Evolutionary conservation across 2,113 vertebrate genomes (phyloP).

Genomic region (Pomatostomus ruficeps): DNA sequence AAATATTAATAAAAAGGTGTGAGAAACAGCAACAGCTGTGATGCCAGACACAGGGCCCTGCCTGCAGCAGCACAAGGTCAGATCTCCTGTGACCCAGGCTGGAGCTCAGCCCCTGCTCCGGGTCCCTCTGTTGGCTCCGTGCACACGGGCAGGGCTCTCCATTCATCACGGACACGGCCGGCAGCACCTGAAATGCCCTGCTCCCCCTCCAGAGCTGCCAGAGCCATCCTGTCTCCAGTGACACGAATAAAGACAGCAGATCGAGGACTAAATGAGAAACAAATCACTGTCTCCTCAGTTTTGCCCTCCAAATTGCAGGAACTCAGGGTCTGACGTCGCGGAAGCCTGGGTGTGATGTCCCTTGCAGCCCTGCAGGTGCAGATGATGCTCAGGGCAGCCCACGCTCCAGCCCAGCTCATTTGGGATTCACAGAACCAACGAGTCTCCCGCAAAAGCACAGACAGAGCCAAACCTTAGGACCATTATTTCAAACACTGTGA

Average conservation of each 20-base stretch:
- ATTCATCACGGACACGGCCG: not conserved
- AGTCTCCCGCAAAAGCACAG: not conserved
- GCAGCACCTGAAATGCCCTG: not conserved
- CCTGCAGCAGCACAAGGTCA: not conserved
- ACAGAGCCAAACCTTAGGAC: not conserved
- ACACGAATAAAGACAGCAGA: not conserved
- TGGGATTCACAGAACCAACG: not conserved
- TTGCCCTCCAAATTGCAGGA: not conserved
- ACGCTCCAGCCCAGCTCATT: not conserved
- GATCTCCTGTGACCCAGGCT: not conserved
- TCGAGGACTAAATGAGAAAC: not conserved
- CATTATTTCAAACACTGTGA: not conserved
- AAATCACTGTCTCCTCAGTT: not conserved
- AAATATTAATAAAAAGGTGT: not conserved
- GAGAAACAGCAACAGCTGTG: not conserved
- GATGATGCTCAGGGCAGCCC: not conserved
- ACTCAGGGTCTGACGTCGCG: not conserved
- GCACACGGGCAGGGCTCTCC: not conserved
- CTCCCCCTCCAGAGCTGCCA: not conserved
- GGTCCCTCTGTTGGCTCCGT: not conserved
- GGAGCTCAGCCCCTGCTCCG: accelerated
- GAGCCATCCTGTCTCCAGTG: not conserved
- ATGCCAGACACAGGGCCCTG: not conserved
- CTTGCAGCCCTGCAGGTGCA: not conserved
- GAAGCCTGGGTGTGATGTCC: not conserved